phyloP scores from a whole-genome alignment of 1,140 invertebrate genomes.

The Cotesia chilonis region DNA sequence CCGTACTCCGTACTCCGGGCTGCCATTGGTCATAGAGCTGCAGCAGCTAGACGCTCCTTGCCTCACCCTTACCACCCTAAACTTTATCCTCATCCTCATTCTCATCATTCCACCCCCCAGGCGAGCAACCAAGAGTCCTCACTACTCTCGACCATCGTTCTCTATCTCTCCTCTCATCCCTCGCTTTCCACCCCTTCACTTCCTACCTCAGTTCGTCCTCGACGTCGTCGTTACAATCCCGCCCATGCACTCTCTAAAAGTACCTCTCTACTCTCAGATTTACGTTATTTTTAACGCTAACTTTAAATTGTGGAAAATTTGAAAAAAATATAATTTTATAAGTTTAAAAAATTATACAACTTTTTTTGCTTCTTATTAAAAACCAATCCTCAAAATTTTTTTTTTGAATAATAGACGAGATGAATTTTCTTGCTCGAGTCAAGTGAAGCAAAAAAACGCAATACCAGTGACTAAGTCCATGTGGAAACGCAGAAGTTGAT shows the following conservation, averaged over 20 bases:
- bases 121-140: slow-evolving; percentile 41
- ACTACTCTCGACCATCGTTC: slow-evolving; percentile 36
- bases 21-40: slow-evolving; percentile 64
- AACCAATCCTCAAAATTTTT: too few relatives aligned
- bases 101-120: slow-evolving; percentile 1
- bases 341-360: too few relatives aligned
- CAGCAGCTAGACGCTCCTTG: slow-evolving; percentile 52
- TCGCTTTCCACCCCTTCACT: slow-evolving; percentile 25
- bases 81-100: slow-evolving; percentile 36
- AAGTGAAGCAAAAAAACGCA: too few relatives aligned
- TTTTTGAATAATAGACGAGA: too few relatives aligned
- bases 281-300: too few relatives aligned
- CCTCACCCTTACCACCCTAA: slow-evolving; percentile 39
- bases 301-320: too few relatives aligned
- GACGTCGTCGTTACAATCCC: background rate
- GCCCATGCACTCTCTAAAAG: slow-evolving; percentile 5
- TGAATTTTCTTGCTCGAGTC: too few relatives aligned
- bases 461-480: too few relatives aligned
- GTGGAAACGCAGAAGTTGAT: too few relatives aligned
- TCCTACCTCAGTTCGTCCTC: slow-evolving; percentile 37
- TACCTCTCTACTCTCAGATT: too few relatives aligned
- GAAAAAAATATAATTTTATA: too few relatives aligned
- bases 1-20: slow-evolving; percentile 56
- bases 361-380: too few relatives aligned
- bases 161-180: background rate